These are phyloP conservation scores for Hormaphis cornu DNA, from an alignment of 1,140 invertebrate genomes.

Conservation along the genomic window DNA sequence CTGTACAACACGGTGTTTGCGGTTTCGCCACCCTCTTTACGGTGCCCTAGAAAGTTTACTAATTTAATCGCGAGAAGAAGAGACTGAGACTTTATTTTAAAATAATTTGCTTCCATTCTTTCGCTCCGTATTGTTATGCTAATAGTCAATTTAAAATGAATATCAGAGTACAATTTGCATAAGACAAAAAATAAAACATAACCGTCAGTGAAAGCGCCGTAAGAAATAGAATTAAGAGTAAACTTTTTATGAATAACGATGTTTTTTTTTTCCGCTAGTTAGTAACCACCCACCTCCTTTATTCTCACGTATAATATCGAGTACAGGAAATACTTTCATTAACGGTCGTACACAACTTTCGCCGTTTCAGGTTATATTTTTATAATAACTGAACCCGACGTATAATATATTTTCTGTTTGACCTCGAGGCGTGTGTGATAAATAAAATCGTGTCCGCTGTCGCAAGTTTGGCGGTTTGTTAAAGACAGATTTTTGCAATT, in stretches of 20 bases:
- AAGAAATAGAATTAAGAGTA: neutral
- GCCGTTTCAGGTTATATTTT: no score
- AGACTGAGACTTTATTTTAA: slow-evolving; percentile 17
- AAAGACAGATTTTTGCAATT: no score
- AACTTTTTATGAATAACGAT: neutral
- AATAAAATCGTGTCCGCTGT: no score
- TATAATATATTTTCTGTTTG: no score
- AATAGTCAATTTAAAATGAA: slow-evolving; percentile 14
- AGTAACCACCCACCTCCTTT: no score
- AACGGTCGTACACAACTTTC: no score
- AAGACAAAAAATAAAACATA: neutral
- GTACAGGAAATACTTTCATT: no score
- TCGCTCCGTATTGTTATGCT: neutral
- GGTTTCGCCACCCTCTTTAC: slow-evolving; percentile 2
- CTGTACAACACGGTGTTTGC: slow-evolving; percentile 12
- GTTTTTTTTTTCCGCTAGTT: neutral
- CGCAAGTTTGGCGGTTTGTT: no score
- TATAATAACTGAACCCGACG: no score
- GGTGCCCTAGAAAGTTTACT: slow-evolving; percentile 2
- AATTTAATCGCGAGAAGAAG: slow-evolving; percentile 13
- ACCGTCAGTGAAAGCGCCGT: neutral
- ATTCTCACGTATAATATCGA: no score
- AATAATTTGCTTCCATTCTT: slow-evolving; percentile 6
- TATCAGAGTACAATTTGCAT: neutral
- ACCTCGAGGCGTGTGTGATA: no score